Evolutionary conservation across 2,113 vertebrate genomes (phyloP).

Genomic region (Amphilophus citrinellus): DNA sequence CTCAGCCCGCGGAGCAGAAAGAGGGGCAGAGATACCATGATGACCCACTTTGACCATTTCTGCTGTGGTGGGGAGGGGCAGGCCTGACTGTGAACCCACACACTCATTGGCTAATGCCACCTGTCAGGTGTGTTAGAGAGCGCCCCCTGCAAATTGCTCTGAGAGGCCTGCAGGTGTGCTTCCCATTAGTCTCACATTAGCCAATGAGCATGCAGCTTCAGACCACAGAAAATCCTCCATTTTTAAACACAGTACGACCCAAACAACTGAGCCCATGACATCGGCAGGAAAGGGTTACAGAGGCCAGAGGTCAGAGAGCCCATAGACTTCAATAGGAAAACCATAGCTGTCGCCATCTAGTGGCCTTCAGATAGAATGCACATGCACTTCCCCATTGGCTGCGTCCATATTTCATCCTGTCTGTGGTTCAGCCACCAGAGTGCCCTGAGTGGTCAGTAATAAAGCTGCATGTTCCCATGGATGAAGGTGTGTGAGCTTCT

Average conservation of each 20-base stretch:
- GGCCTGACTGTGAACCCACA: background rate
- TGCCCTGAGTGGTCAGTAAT: too few species aligned
- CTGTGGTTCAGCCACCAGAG: too few species aligned
- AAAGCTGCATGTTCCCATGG: background rate
- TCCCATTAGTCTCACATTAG: background rate
- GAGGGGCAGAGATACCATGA: background rate
- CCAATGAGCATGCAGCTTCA: background rate
- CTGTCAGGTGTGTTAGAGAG: background rate
- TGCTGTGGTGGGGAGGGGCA: background rate
- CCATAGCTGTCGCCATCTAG: background rate
- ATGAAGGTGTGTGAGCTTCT: background rate
- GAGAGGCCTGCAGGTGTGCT: too few species aligned
- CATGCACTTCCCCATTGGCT: background rate
- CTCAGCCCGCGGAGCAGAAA: too few species aligned
- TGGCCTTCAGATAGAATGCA: background rate
- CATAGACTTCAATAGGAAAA: too few species aligned
- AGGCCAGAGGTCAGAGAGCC: background rate
- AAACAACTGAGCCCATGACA: background rate
- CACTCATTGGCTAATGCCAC: background rate
- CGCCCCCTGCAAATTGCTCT: background rate
- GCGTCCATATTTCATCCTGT: too few species aligned
- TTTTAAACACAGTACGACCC: background rate
- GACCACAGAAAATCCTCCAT: too few species aligned
- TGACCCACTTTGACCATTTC: background rate
- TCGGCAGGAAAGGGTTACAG: background rate